Evolutionary conservation across 2,888 invertebrate species (phyloP), one percentile per base, ranked within the genome.

Genomic region (Drosophila kambysellisi): DNA sequence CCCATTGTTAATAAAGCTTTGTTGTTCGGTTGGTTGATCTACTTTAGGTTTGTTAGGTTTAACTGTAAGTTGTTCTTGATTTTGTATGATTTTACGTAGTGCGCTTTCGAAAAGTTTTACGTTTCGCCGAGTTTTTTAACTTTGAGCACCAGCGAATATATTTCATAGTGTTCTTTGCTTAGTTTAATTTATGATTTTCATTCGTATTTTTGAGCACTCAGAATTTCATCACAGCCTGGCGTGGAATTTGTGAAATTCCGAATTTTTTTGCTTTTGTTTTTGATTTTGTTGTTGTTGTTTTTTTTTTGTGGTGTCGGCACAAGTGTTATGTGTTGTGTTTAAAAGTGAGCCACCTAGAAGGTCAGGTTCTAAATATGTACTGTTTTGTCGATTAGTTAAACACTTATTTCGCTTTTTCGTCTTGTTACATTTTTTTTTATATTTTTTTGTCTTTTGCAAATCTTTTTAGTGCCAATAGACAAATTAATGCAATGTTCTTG

Each of bases 291-390:
- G 15, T 46, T 46, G 25, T 25, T n/a, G n/a, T n/a, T n/a, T n/a
- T n/a, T n/a, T n/a, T 8, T 25, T 46, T 8, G 46, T 8, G 8
- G 8, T 46, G 63, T 70, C 30, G 57, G n/a, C 75, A 61, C 75
- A 67, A 74, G 69, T 73, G 66, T 65, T 57, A 58, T 69, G 39
- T 43, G 51, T 53, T 62, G 53, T 60, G 54, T 53, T 30, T 43
- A 33, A 61, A 64, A 63, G 52, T n/a, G 39, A 52, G 59, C 54
- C 58, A 52, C 20, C 20, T 61, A 59, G 74, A 83, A 88, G 88
- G 86, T 84, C 88, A 74, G 43, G 48, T 74, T 75, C 70, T 70
- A 58, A 65, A 66, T 81, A 53, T 58, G 54, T 80, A 35, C 43
- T 35, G 12, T 39, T 30, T 30, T 53, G 58, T 57, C 43, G 33